Percentiles rank a stretch among this genome's conserved stretches.
phyloP scores from a whole-genome alignment of 1,140 invertebrate genomes.

The Gyrodactylus bullatarudis region DNA sequence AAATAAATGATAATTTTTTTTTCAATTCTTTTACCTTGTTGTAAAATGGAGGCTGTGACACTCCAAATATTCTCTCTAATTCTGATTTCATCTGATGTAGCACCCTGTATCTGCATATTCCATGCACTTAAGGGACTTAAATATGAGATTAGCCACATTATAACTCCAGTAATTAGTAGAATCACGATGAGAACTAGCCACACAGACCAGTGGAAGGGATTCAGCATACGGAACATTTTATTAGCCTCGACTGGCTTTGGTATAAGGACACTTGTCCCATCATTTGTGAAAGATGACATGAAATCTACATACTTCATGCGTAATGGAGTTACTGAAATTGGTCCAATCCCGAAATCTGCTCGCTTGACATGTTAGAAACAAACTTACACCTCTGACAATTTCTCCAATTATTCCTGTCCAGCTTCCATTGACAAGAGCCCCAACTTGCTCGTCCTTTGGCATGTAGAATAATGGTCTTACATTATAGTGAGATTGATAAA shows the following conservation, averaged over 20 bases:
- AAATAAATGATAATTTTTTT: neutral
- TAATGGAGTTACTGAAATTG: neutral
- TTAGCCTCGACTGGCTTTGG: neutral
- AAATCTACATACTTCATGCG: neutral
- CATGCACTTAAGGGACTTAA: slow-evolving; percentile 3
- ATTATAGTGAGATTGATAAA: neutral
- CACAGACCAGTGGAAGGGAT: neutral
- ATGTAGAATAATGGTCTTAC: no score
- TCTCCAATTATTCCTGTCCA: neutral
- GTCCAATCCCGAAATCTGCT: neutral
- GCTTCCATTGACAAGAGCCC: neutral
- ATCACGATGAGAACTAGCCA: neutral
- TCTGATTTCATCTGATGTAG: slow-evolving; percentile 1
- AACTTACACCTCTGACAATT: neutral
- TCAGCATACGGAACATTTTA: neutral
- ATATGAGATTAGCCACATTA: neutral
- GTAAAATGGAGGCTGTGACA: slow-evolving; percentile 1
- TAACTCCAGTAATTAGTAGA: neutral
- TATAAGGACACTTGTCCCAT: neutral
- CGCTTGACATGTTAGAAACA: no score
- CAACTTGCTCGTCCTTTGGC: neutral
- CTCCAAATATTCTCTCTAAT: slow-evolving; percentile 4
- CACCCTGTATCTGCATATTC: neutral
- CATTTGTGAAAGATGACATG: neutral
- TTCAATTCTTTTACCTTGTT: slow-evolving; percentile 2